phyloP scores from a whole-genome alignment of 92 coral and sea anemone genomes.

The Chrysogorgia sp. region DNA sequence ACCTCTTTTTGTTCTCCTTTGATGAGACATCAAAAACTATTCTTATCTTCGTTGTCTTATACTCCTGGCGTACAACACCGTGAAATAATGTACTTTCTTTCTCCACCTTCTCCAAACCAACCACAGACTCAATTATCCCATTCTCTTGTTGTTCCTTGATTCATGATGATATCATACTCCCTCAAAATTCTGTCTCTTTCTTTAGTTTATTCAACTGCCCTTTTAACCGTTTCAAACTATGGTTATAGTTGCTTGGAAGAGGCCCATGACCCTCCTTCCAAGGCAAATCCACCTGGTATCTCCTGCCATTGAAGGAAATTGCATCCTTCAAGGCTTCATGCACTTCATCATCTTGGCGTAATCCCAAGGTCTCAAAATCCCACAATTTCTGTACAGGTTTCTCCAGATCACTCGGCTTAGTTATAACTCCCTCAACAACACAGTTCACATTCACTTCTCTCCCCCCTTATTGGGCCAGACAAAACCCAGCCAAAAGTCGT shows the following conservation, averaged over 20 bases:
- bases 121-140: constrained; percentile 44
- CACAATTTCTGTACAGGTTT: constrained; percentile 16
- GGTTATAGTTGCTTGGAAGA: constrained; percentile 42
- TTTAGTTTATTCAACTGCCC: constrained; percentile 40
- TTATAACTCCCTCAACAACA: not conserved
- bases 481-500: constrained; percentile 66
- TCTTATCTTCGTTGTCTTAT: constrained; percentile 13
- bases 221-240: constrained; percentile 42
- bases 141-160: constrained; percentile 30
- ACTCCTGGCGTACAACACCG: constrained; percentile 16
- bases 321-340: constrained; percentile 44
- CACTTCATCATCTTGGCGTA: constrained; percentile 40
- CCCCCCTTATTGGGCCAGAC: constrained; percentile 55
- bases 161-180: constrained; percentile 44
- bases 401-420: not conserved
- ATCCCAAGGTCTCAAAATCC: constrained; percentile 58
- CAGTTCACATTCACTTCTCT: constrained; percentile 2
- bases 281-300: constrained; percentile 39
- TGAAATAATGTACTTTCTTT: not conserved
- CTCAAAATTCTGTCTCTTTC: constrained; percentile 37
- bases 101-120: constrained; percentile 14
- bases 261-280: constrained; percentile 10
- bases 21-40: constrained; percentile 18
- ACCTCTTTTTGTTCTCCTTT: constrained; percentile 10
- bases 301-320: constrained; percentile 38